A percentile compares a stretch with the other conserved stretches of the same genome.
phyloP scores from a whole-genome alignment of 2,797 vertebrate genomes.

The Sebastes paucispinis region DNA sequence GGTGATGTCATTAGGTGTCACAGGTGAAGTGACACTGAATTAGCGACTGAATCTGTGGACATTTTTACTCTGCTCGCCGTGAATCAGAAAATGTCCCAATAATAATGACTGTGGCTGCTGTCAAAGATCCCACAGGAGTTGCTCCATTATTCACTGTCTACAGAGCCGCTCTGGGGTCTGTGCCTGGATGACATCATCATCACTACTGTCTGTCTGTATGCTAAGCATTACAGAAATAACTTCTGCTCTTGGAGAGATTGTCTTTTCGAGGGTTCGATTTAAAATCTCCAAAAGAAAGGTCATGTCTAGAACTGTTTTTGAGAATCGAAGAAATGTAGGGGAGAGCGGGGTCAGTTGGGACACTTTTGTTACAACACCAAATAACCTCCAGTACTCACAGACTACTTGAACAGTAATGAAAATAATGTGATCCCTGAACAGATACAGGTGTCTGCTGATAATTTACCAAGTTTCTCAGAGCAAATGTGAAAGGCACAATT shows the following conservation, averaged over 20 bases:
- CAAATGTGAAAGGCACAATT: too few relatives aligned
- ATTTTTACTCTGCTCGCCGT: slow-evolving; percentile 10
- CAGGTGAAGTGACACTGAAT: not conserved
- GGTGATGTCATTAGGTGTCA: slow-evolving; percentile 1
- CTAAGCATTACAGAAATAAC: not conserved
- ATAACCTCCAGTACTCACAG: too few relatives aligned
- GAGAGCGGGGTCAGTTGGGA: too few relatives aligned
- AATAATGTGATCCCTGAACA: too few relatives aligned
- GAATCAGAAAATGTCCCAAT: slow-evolving; percentile 18
- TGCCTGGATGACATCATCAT: slow-evolving; percentile 36
- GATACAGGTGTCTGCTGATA: too few relatives aligned
- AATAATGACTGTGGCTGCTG: slow-evolving; percentile 41
- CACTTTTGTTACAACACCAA: too few relatives aligned
- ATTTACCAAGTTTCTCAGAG: too few relatives aligned
- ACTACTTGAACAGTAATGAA: too few relatives aligned
- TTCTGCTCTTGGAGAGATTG: not conserved
- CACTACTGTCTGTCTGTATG: slow-evolving; percentile 7
- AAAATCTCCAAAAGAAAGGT: not conserved
- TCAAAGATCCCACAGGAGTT: slow-evolving; percentile 44
- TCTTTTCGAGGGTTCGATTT: not conserved
- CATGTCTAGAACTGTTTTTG: not conserved
- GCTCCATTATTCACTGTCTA: slow-evolving; percentile 61
- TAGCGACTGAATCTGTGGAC: not conserved
- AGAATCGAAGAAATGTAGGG: too few relatives aligned
- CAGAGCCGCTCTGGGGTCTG: slow-evolving; percentile 33